phyloP scores from a whole-genome alignment of 92 coral and sea anemone genomes.

The Micromussa lordhowensis region DNA sequence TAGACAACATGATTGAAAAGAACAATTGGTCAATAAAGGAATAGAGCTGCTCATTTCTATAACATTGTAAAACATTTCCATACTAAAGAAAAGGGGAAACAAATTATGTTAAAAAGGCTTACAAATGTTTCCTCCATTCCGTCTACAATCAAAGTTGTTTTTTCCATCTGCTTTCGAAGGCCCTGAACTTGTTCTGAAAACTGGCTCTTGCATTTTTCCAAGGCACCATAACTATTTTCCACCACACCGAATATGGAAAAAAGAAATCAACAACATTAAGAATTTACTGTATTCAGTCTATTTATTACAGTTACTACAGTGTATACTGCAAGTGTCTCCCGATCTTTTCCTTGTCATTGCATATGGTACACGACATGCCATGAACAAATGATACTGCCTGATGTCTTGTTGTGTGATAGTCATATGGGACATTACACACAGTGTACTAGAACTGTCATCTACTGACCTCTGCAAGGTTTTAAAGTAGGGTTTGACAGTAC shows the following conservation, averaged over 20 bases:
- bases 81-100: background rate
- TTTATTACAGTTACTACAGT: background rate
- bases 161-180: slow-evolving; percentile 22
- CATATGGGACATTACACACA: too few species aligned
- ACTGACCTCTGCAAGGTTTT: too few species aligned
- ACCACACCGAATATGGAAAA: background rate
- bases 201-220: slow-evolving; percentile 26
- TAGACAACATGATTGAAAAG: too few species aligned
- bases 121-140: slow-evolving; percentile 38
- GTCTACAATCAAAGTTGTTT: slow-evolving; percentile 2
- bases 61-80: background rate
- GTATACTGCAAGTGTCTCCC: too few species aligned
- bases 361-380: too few species aligned
- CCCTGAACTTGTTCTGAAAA: slow-evolving; percentile 22
- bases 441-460: too few species aligned
- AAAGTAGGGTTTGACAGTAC: too few species aligned
- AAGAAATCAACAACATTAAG: background rate
- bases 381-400: too few species aligned
- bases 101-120: background rate
- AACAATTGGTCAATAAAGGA: background rate
- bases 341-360: too few species aligned
- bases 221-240: background rate
- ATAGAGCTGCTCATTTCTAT: background rate
- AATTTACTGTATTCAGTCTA: background rate
- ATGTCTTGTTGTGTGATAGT: too few species aligned